Conservation (phyloP, 2,797 vertebrate species). For the Hippoglossus hippoglossus region DNA sequence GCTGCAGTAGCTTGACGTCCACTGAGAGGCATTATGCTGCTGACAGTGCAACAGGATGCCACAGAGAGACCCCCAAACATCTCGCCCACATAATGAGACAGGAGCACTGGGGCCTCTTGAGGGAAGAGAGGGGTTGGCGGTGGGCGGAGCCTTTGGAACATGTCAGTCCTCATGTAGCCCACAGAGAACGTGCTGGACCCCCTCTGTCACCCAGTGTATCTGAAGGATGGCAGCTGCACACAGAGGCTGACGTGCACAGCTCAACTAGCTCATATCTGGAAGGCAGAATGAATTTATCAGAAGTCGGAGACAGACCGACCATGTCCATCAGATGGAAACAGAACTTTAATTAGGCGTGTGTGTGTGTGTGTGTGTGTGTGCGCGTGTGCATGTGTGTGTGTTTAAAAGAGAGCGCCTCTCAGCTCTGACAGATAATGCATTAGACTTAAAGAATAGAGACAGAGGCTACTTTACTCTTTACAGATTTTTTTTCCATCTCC, state of each 20-base stretch:
- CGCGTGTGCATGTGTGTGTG: slow-evolving; percentile 35
- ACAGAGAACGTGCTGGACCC: slow-evolving; percentile 59
- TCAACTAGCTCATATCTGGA: slow-evolving; percentile 65
- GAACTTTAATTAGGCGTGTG: slow-evolving; percentile 74
- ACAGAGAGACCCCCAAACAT: slow-evolving; percentile 80
- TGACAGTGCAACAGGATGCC: slow-evolving; percentile 77
- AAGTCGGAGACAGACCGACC: slow-evolving; percentile 56
- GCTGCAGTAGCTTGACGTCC: slow-evolving; percentile 61
- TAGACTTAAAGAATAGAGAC: slow-evolving; percentile 74
- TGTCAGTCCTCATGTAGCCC: slow-evolving; percentile 67
- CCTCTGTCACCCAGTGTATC: slow-evolving; percentile 69
- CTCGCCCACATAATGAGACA: slow-evolving; percentile 82
- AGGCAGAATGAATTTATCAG: slow-evolving; percentile 73
- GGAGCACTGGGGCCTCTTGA: slow-evolving; percentile 57
- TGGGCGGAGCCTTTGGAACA: slow-evolving; percentile 57
- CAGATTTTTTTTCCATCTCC: slow-evolving; percentile 39
- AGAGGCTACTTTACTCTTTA: slow-evolving; percentile 52
- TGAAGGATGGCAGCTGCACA: slow-evolving; percentile 71
- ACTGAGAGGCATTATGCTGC: slow-evolving; percentile 79
- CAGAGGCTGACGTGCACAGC: slow-evolving; percentile 54
- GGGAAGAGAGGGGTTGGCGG: slow-evolving; percentile 28
- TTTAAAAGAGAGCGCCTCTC: slow-evolving; percentile 48
- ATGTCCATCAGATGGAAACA: slow-evolving; percentile 68
- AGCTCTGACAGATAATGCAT: slow-evolving; percentile 74
- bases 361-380: slow-evolving; percentile 44